These are phyloP conservation scores for Heliconius erato DNA, from an alignment of 2,888 invertebrate species.

Conservation along the genomic window DNA sequence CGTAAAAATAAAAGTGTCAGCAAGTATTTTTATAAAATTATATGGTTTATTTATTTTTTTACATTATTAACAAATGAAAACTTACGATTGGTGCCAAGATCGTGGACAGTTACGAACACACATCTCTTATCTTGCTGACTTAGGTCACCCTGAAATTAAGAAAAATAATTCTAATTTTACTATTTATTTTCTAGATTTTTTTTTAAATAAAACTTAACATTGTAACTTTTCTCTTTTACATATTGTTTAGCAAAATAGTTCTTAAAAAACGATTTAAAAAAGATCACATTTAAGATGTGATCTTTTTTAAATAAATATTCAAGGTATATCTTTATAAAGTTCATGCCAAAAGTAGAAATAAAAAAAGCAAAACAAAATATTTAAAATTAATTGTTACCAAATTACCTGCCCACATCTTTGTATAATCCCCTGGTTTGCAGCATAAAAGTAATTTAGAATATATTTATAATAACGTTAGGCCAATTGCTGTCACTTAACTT, in stretches of 20 bases:
- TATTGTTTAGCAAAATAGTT: not conserved
- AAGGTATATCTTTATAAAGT: not conserved
- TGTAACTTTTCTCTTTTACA: too few species aligned
- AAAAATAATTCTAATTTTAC: constrained; percentile 23
- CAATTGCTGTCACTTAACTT: not conserved
- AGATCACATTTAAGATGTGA: not conserved
- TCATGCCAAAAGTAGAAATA: not conserved
- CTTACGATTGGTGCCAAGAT: constrained; percentile 93
- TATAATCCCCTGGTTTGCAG: constrained; percentile 40
- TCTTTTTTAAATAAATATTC: not conserved
- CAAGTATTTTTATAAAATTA: not conserved
- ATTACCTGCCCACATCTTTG: constrained; percentile 38
- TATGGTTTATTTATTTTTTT: not conserved
- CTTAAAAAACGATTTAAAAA: not conserved
- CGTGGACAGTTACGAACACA: constrained; percentile 95
- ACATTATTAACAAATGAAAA: constrained; percentile 51
- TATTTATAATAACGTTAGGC: not conserved
- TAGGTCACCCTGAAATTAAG: constrained; percentile 89
- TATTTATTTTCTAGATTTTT: too few species aligned
- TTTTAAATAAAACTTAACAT: too few species aligned
- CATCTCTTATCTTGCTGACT: constrained; percentile 92
- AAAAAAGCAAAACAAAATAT: not conserved
- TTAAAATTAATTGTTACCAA: not conserved
- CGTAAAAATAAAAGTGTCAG: too few species aligned
- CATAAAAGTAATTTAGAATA: constrained; percentile 33